Evolutionary conservation across 2,113 vertebrate genomes (phyloP).

Genomic region (Cheirogaleus medius): DNA sequence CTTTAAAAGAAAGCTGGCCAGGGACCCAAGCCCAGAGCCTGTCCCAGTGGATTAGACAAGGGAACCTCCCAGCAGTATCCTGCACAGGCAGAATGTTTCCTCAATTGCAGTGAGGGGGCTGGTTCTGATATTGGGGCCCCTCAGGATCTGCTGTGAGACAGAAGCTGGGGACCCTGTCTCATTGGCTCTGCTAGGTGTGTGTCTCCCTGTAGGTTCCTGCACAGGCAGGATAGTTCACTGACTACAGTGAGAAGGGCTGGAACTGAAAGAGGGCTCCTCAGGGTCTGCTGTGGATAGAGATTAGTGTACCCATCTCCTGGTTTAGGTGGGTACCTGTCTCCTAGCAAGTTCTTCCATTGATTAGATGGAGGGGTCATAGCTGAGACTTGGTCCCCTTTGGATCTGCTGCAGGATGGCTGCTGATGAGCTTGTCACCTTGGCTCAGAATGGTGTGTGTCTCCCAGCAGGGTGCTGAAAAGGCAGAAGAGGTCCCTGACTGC

Average conservation of each 20-base stretch:
- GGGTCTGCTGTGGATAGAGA: neutral
- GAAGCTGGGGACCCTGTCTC: neutral
- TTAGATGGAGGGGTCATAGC: neutral
- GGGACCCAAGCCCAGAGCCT: neutral
- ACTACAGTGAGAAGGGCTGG: neutral
- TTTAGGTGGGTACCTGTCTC: neutral
- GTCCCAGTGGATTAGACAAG: too few relatives aligned
- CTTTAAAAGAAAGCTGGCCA: neutral
- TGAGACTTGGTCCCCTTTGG: neutral
- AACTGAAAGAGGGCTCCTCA: neutral
- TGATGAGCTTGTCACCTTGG: neutral
- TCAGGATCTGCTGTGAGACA: neutral
- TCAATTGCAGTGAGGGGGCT: neutral
- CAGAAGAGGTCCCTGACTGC: neutral
- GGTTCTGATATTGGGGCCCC: too few relatives aligned
- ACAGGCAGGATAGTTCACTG: neutral
- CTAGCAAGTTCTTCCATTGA: neutral
- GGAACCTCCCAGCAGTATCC: neutral
- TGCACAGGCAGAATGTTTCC: neutral
- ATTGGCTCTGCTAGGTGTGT: neutral
- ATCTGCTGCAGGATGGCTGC: neutral
- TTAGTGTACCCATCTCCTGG: neutral
- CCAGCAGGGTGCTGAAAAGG: neutral
- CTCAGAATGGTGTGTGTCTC: neutral
- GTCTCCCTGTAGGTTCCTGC: neutral